Evolutionary conservation across 1,140 invertebrate genomes (phyloP).

Genomic region (Cotesia vestalis): DNA sequence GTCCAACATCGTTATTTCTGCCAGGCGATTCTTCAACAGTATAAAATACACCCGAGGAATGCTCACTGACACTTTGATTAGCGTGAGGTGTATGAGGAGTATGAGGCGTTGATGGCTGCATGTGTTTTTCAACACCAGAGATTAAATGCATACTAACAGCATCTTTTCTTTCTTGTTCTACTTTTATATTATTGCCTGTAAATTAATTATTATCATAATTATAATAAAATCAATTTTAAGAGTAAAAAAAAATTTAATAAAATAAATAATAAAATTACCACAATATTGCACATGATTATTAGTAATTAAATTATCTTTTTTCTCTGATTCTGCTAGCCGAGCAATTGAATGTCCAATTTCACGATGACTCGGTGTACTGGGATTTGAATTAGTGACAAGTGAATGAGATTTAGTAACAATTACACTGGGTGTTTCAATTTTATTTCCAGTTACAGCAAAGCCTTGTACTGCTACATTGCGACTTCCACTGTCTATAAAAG

Average conservation of each 20-base stretch:
- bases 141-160: slow-evolving; percentile 44
- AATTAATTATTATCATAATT: neutral
- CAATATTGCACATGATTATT: slow-evolving; percentile 58
- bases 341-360: slow-evolving; percentile 56
- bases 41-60: slow-evolving; percentile 53
- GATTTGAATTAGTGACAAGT: slow-evolving; percentile 48
- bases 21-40: slow-evolving; percentile 50
- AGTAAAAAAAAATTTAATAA: slow-evolving; percentile 11
- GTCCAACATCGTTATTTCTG: slow-evolving; percentile 61
- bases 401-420: slow-evolving; percentile 65
- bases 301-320: slow-evolving; percentile 49
- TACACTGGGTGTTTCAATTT: slow-evolving; percentile 63
- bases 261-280: slow-evolving; percentile 43
- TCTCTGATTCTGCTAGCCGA: slow-evolving; percentile 56
- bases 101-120: slow-evolving; percentile 56
- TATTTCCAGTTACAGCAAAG: slow-evolving; percentile 53
- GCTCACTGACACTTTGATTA: slow-evolving; percentile 52
- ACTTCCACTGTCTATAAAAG: slow-evolving; percentile 50
- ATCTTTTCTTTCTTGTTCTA: slow-evolving; percentile 57
- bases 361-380: slow-evolving; percentile 57
- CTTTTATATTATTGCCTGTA: slow-evolving; percentile 52
- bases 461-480: slow-evolving; percentile 58
- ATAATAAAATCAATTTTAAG: neutral
- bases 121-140: slow-evolving; percentile 54
- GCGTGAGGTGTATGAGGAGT: slow-evolving; percentile 57